Evolutionary conservation across 1,140 invertebrate genomes (phyloP).

Genomic region (Chelonus insularis): DNA sequence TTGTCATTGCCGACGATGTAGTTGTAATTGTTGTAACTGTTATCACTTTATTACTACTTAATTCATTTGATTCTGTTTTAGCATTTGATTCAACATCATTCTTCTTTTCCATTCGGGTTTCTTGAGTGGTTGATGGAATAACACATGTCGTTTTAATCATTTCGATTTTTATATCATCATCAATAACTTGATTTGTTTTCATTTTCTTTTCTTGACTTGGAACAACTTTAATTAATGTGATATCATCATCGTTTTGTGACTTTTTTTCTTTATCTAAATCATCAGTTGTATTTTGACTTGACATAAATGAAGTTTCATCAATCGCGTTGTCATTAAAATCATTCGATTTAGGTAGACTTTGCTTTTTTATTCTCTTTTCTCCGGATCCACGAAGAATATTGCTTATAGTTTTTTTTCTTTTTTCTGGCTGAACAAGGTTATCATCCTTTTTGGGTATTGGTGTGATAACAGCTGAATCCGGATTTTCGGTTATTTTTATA

Average conservation of each 20-base stretch:
- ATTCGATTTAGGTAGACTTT: slow-evolving; percentile 26
- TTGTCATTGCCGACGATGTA: slow-evolving; percentile 28
- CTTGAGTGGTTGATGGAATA: neutral
- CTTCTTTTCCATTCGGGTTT: neutral
- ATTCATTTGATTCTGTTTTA: too few relatives aligned
- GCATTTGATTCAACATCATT: slow-evolving; percentile 37
- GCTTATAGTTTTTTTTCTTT: slow-evolving; percentile 53
- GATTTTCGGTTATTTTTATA: slow-evolving; percentile 57
- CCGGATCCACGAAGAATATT: slow-evolving; percentile 50
- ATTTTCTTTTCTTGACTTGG: slow-evolving; percentile 46
- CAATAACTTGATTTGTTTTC: slow-evolving; percentile 41
- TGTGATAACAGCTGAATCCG: slow-evolving; percentile 55
- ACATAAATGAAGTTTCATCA: slow-evolving; percentile 15
- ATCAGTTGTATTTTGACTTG: slow-evolving; percentile 44
- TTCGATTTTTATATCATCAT: slow-evolving; percentile 58
- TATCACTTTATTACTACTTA: too few relatives aligned
- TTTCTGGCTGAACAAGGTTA: slow-evolving; percentile 44
- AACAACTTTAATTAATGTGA: slow-evolving; percentile 57
- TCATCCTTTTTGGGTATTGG: slow-evolving; percentile 55
- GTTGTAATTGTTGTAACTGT: neutral
- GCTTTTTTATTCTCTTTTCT: slow-evolving; percentile 52
- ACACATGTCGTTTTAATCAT: slow-evolving; percentile 44
- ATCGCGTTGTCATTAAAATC: slow-evolving; percentile 26
- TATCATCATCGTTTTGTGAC: slow-evolving; percentile 55
- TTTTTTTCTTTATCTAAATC: slow-evolving; percentile 53